phyloP scores from a whole-genome alignment of 2,113 vertebrate species.

The Rhipidura dahli region DNA sequence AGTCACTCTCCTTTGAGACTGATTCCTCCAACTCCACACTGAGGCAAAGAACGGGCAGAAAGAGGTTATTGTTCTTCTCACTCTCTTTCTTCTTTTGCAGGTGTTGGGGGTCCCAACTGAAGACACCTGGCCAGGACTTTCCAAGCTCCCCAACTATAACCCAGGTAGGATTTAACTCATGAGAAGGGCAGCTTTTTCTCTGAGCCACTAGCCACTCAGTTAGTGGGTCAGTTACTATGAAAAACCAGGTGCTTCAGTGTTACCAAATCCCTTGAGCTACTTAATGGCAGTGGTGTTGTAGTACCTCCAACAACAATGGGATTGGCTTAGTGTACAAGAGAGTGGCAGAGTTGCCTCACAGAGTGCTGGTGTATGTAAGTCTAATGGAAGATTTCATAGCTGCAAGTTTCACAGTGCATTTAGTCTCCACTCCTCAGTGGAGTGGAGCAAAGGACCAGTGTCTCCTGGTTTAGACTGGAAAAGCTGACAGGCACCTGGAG shows the following conservation, averaged over 20 bases:
- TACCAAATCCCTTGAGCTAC: neutral
- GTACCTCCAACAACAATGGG: neutral
- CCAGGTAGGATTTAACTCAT: slow-evolving; percentile 72
- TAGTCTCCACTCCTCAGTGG: neutral
- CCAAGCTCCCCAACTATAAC: slow-evolving; percentile 80
- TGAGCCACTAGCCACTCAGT: neutral
- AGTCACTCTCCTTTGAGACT: neutral
- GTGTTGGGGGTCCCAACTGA: slow-evolving; percentile 84
- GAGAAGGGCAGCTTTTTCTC: neutral
- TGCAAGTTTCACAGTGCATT: neutral
- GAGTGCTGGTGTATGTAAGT: neutral
- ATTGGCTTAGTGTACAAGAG: neutral
- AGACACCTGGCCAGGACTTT: slow-evolving; percentile 85
- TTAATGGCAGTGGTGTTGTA: neutral
- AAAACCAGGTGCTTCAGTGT: neutral
- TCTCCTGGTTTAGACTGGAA: neutral
- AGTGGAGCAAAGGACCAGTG: neutral
- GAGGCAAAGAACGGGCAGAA: neutral
- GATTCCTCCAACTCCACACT: neutral
- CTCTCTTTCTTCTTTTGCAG: slow-evolving; percentile 65
- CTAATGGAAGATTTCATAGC: neutral
- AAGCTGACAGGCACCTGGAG: neutral
- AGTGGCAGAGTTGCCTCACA: neutral
- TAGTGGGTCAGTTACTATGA: neutral
- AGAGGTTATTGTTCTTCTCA: neutral